Evolutionary conservation across 1,140 invertebrate species (phyloP).

Genomic region (Anagrus nilaparvatae): DNA sequence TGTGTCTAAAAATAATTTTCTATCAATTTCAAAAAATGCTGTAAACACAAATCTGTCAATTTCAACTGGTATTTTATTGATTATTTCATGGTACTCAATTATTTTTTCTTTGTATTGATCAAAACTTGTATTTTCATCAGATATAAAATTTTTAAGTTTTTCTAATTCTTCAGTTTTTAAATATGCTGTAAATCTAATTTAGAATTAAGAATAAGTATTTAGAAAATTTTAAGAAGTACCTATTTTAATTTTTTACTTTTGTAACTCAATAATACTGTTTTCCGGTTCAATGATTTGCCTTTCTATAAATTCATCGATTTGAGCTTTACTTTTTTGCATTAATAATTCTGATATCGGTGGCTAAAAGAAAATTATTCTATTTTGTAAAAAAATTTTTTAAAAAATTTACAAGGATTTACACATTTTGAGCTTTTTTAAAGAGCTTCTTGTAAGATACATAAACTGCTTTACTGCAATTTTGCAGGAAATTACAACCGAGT

Average conservation of each 20-base stretch:
- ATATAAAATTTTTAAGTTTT: constrained; percentile 59
- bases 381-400: constrained; percentile 23
- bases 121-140: constrained; percentile 49
- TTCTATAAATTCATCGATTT: constrained; percentile 52
- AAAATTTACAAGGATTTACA: constrained; percentile 6
- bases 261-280: constrained; percentile 56
- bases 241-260: constrained; percentile 20
- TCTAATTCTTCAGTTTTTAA: constrained; percentile 46
- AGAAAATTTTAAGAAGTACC: background rate
- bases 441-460: constrained; percentile 3
- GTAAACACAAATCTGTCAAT: constrained; percentile 59
- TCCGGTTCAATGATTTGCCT: constrained; percentile 58
- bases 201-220: background rate
- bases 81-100: constrained; percentile 52
- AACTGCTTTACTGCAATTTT: no score
- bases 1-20: constrained; percentile 62
- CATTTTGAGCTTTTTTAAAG: background rate
- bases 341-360: constrained; percentile 19
- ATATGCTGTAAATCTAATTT: constrained; percentile 25
- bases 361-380: constrained; percentile 38
- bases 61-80: constrained; percentile 52
- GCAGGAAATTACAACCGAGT: no score
- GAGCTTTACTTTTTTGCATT: constrained; percentile 40
- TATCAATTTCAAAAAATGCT: constrained; percentile 82
- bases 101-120: constrained; percentile 56